Base-by-base conservation (phyloP, 2,888 invertebrate genomes). In the Cosmia pyralina region DNA sequence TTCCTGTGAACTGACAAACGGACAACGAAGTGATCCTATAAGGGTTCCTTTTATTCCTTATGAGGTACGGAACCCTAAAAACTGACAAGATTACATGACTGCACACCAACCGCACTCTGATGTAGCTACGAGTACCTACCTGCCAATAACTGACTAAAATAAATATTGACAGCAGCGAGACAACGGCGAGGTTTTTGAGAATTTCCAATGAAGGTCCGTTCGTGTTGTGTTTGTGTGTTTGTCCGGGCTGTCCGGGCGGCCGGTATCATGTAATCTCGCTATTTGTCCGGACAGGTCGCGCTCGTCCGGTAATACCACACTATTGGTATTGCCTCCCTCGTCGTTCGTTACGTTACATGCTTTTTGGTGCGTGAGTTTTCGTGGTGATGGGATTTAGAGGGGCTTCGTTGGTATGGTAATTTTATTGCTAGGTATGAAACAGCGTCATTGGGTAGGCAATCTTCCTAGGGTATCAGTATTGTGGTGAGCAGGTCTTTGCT, bases 101-200 rank as follows among this genome's bases (percentile, higher is more conserved):
- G 57, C 48, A 72, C 41, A 44, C 74, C 55, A 65, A 70, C 69
- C 85, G 79, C 73, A 3, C 72, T 22, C 82, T 87, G 86, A 79
- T 38, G 4, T 38, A n/a, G n/a, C n/a, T n/a, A 38, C 80, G 91
- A 28, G 28, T 94, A 92, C 92, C 89, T 93, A 91, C 92, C 90
- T 85, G 93, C 93, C 95, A 96, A 95, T 96, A 95, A 94, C 95
- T 92, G 94, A 91, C 92, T 92, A 92, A 88, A 86, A 90, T 90
- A 92, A 96, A 95, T 95, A 95, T 96, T 95, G 90, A 89, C 91
- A 89, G 88, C 90, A 90, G 90, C 91, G 94, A 94, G 94, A 95
- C 95, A 94, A 94, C 93, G 93, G 87, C 90, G 86, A 88, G 93
- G 93, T 95, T 96, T 96, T 96, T 95, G 95, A 96, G 95, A 95